Conservation (phyloP, 2,888 invertebrate genomes). For the Hyppa rectilinea region DNA sequence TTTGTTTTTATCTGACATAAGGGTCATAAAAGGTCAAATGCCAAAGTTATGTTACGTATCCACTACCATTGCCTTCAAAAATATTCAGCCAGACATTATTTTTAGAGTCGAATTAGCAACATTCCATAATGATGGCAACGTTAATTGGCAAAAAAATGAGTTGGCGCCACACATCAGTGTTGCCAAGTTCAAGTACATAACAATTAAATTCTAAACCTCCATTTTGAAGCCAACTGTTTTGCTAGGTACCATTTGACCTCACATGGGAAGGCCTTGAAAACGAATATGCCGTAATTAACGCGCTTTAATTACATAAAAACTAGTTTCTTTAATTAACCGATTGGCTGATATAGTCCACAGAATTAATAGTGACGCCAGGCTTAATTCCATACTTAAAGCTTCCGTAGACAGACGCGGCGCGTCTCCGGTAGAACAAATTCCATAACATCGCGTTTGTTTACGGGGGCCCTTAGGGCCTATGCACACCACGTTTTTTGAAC, state of each 20-base stretch:
- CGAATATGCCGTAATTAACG: constrained; percentile 35
- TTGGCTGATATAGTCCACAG: constrained; percentile 2
- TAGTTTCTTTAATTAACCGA: constrained; percentile 37
- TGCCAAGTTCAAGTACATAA: constrained; percentile 41
- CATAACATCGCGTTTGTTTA: neutral
- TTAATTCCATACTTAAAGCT: neutral
- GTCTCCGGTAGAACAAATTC: neutral
- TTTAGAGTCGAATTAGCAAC: neutral
- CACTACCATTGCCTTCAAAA: neutral
- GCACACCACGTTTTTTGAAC: too few relatives aligned
- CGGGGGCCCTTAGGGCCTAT: too few relatives aligned
- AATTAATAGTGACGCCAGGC: constrained; percentile 41
- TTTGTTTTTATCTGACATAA: neutral
- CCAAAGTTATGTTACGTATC: neutral
- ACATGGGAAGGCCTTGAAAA: constrained; percentile 38
- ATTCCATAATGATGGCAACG: constrained; percentile 3
- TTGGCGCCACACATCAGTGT: constrained; percentile 13
- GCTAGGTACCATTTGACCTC: constrained; percentile 27
- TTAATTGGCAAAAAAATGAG: constrained; percentile 27
- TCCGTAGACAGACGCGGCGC: neutral
- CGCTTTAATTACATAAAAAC: constrained; percentile 33
- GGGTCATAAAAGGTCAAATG: neutral
- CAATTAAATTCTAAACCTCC: constrained; percentile 31
- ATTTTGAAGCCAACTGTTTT: constrained; percentile 36
- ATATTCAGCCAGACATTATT: neutral